Evolutionary conservation across 2,113 vertebrate genomes (phyloP).

Genomic region (Pomatorhinus ruficollis): DNA sequence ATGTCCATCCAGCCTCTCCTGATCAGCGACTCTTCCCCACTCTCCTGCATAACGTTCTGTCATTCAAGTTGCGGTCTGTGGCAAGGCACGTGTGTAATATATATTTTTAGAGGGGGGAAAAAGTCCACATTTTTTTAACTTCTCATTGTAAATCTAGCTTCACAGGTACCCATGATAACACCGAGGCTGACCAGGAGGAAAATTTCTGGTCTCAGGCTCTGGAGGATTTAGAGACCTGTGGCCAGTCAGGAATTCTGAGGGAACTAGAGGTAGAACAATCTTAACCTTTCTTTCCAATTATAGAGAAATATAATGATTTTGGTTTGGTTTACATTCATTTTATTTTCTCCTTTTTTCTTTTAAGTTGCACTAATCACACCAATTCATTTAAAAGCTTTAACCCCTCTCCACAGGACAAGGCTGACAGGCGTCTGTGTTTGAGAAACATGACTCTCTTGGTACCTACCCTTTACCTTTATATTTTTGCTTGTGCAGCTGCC

Average conservation of each 20-base stretch:
- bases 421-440: constrained; percentile 89
- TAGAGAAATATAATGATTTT: constrained; percentile 55
- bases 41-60: not conserved
- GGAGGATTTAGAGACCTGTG: constrained; percentile 97
- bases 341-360: constrained; percentile 51
- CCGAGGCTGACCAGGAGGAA: constrained; percentile 94
- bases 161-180: constrained; percentile 83
- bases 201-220: constrained; percentile 99
- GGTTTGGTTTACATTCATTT: constrained; percentile 71
- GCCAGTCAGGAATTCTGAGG: constrained; percentile 95
- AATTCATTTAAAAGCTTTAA: constrained; percentile 84
- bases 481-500: constrained; percentile 79
- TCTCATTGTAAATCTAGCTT: constrained; percentile 80
- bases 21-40: not conserved
- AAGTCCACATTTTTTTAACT: constrained; percentile 21
- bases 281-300: constrained; percentile 58
- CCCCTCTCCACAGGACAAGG: constrained; percentile 89
- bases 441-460: constrained; percentile 91
- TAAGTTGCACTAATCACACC: constrained; percentile 74
- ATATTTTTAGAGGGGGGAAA: not conserved
- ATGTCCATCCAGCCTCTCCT: not conserved
- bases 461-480: constrained; percentile 84
- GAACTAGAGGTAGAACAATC: constrained; percentile 91
- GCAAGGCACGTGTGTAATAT: constrained; percentile 25
- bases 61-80: constrained; percentile 8